Conservation (phyloP, 2,113 vertebrate species). For the Leptocoma aspasia region DNA sequence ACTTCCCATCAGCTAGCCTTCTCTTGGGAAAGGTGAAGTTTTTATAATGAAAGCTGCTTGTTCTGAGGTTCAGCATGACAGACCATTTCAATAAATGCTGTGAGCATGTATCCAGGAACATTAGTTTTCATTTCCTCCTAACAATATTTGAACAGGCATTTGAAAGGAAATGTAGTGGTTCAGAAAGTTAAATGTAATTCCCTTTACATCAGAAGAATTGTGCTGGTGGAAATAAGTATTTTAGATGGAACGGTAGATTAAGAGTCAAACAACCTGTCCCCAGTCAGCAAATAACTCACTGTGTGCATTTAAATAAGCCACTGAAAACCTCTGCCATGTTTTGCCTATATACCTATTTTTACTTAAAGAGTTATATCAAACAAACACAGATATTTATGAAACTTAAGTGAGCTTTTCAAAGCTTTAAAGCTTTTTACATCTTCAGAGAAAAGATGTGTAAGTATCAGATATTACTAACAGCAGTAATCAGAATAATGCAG, state of each 20-base stretch:
- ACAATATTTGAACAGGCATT: background rate
- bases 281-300: background rate
- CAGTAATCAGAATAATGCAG: background rate
- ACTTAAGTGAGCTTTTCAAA: background rate
- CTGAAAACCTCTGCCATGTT: background rate
- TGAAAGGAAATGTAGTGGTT: background rate
- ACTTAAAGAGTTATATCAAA: background rate
- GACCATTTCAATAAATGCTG: background rate
- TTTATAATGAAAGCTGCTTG: background rate
- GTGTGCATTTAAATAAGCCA: background rate
- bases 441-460: background rate
- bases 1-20: background rate
- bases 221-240: background rate
- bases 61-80: slow-evolving; percentile 5
- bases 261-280: background rate
- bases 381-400: background rate
- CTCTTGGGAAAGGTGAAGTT: background rate
- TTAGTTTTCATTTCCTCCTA: background rate
- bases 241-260: background rate
- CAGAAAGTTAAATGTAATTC: background rate
- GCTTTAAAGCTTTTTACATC: background rate
- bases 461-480: background rate
- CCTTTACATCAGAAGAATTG: background rate
- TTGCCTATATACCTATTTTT: background rate
- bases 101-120: background rate